These are phyloP conservation scores for Pyrocephalus nanus DNA, from an alignment of 2,797 vertebrate species.

Conservation along the genomic window DNA sequence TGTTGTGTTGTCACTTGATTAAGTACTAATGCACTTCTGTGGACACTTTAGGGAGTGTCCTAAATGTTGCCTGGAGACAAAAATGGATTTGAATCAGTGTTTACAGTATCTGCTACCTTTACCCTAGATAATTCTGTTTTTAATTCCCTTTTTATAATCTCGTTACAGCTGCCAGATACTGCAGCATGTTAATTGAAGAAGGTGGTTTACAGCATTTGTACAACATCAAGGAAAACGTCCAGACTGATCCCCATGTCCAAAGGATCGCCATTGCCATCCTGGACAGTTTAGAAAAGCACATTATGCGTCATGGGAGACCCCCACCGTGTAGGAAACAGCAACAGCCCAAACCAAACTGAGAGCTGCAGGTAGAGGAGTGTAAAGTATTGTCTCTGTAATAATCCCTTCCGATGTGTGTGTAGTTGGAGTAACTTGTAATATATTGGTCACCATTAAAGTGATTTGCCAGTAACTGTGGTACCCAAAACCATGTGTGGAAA, in stretches of 20 bases:
- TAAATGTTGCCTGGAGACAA: neutral
- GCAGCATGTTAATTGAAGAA: slow-evolving; percentile 98
- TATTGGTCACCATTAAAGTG: slow-evolving; percentile 64
- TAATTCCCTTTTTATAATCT: neutral
- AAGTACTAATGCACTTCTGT: neutral
- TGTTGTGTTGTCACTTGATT: neutral
- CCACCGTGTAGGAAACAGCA: slow-evolving; percentile 71
- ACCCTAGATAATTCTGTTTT: neutral
- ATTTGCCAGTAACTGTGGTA: slow-evolving; percentile 51
- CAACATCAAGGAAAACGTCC: slow-evolving; percentile 85
- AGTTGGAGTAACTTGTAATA: slow-evolving; percentile 66
- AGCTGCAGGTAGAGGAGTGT: slow-evolving; percentile 60
- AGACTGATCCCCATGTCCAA: slow-evolving; percentile 90
- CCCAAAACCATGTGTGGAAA: slow-evolving; percentile 9
- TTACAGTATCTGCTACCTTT: neutral
- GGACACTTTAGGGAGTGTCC: neutral
- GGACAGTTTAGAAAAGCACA: slow-evolving; percentile 91
- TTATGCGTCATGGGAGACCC: slow-evolving; percentile 86
- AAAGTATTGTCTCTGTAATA: slow-evolving; percentile 62
- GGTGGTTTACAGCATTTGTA: slow-evolving; percentile 92
- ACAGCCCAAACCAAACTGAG: slow-evolving; percentile 74
- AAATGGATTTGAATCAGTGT: neutral
- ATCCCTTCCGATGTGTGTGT: slow-evolving; percentile 65
- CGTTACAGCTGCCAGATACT: slow-evolving; percentile 88
- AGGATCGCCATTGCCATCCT: slow-evolving; percentile 89